phyloP scores from a whole-genome alignment of 2,113 vertebrate genomes.

The Porphyrio hochstetteri region DNA sequence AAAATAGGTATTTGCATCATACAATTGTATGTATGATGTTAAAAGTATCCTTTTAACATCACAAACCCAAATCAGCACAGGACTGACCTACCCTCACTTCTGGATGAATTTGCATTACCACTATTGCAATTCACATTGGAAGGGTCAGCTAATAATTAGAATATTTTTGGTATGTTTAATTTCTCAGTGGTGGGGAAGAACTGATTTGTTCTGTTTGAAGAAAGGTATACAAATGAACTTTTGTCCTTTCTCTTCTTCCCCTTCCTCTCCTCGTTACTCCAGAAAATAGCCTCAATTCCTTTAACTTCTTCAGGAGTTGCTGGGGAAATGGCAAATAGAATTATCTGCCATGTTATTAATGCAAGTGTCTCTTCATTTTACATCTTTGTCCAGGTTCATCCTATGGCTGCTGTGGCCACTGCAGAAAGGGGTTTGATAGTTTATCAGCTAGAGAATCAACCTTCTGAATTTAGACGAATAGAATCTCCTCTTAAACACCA shows the following conservation, averaged over 20 bases:
- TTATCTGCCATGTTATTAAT: neutral
- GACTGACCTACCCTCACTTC: neutral
- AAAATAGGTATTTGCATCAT: neutral
- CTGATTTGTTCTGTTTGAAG: neutral
- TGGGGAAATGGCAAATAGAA: neutral
- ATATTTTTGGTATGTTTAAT: neutral
- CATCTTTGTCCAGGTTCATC: slow-evolving; percentile 83
- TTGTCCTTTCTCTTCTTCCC: neutral
- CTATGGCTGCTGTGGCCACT: slow-evolving; percentile 97
- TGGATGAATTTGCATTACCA: neutral
- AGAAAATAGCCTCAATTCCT: neutral
- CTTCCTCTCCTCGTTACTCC: neutral
- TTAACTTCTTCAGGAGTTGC: neutral
- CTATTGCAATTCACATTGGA: neutral
- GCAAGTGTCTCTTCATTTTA: neutral
- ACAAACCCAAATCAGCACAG: neutral
- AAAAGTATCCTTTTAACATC: neutral
- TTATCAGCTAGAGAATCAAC: slow-evolving; percentile 97
- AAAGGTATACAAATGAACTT: neutral
- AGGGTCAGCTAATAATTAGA: neutral
- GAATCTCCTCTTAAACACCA: slow-evolving; percentile 98
- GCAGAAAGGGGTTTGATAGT: slow-evolving; percentile 96
- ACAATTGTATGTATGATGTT: too few species aligned
- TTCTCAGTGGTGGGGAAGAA: neutral
- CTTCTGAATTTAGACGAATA: slow-evolving; percentile 95